Percentiles rank a stretch among this genome's conserved stretches.
These are phyloP conservation scores for Ambastaia sidthimunki DNA, from an alignment of 2,797 vertebrate species.

Conservation along the genomic window DNA sequence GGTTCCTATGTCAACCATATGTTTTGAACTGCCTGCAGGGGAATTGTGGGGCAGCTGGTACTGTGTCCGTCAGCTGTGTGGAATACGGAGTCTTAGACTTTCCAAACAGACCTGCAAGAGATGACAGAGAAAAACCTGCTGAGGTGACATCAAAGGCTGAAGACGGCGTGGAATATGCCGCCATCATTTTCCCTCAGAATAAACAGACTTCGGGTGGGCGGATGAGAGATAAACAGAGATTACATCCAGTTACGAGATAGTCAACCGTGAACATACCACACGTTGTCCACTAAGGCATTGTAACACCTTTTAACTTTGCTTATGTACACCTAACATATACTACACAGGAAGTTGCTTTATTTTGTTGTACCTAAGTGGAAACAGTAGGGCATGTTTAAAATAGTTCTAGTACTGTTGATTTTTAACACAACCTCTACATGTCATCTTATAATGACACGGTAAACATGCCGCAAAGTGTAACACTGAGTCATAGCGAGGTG, in stretches of 20 bases:
- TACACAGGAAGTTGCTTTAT: neutral
- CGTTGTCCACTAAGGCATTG: constrained; percentile 15
- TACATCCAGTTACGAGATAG: constrained; percentile 10
- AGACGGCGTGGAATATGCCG: constrained; percentile 75
- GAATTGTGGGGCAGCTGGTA: neutral
- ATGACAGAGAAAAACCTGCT: constrained; percentile 2
- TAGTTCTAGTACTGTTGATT: no score
- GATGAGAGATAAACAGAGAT: constrained; percentile 29
- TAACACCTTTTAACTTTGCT: neutral
- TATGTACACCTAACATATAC: neutral
- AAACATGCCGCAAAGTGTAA: neutral
- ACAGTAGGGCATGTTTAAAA: neutral
- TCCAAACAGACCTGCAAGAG: constrained; percentile 29
- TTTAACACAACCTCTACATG: neutral
- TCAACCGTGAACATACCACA: neutral
- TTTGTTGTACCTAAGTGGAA: neutral
- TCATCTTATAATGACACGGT: neutral
- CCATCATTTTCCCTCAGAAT: constrained; percentile 74
- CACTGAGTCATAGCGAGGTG: constrained; percentile 33
- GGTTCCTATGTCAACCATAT: neutral
- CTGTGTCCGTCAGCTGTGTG: constrained; percentile 46
- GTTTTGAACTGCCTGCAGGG: constrained; percentile 38
- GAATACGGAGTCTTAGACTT: constrained; percentile 62
- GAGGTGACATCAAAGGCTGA: constrained; percentile 13
- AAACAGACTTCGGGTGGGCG: constrained; percentile 38